Percentiles rank a stretch among this genome's conserved stretches.
Evolutionary conservation across 2,888 invertebrate species (phyloP).

Genomic region (Phytoseiulus persimilis): DNA sequence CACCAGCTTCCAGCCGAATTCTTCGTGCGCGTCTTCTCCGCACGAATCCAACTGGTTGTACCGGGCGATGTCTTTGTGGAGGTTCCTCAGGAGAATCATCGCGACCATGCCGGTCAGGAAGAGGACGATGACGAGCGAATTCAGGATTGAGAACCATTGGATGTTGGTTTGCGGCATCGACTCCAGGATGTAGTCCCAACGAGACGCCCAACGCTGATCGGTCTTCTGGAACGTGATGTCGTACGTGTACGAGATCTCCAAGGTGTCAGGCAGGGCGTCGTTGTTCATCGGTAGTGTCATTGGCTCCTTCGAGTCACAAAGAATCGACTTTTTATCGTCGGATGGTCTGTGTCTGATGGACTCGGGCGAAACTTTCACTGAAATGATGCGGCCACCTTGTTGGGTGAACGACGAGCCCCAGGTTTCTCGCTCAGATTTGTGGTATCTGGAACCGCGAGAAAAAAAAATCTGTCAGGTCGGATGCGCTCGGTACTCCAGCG

Average conservation of each 20-base stretch:
- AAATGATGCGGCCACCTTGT: conserved; percentile 75
- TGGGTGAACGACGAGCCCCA: conserved; percentile 71
- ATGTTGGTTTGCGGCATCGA: conserved; percentile 97
- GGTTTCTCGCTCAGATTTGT: conserved; percentile 75
- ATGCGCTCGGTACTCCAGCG: too few relatives aligned
- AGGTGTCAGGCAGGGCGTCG: neutral
- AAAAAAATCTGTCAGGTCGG: too few relatives aligned
- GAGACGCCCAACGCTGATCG: conserved; percentile 85
- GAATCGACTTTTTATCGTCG: neutral
- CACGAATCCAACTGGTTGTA: conserved; percentile 73
- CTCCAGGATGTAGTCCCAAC: conserved; percentile 98
- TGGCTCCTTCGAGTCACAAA: conserved; percentile 13
- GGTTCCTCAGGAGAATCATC: conserved; percentile 90
- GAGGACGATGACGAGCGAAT: conserved; percentile 78
- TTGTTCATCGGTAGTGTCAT: conserved; percentile 34
- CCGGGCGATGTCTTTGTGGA: conserved; percentile 95
- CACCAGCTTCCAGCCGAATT: conserved; percentile 62
- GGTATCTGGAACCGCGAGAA: conserved; percentile 63
- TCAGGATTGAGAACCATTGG: conserved; percentile 97
- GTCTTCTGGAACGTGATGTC: conserved; percentile 56
- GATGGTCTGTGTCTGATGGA: conserved; percentile 9
- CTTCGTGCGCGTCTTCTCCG: conserved; percentile 72
- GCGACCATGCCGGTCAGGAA: conserved; percentile 99
- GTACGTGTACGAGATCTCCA: conserved; percentile 72
- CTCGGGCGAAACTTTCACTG: conserved; percentile 53